A percentile compares a stretch with the other conserved stretches of the same genome.
These are phyloP conservation scores for Zaprionus africanus DNA, from an alignment of 1,140 invertebrate species.

Conservation along the genomic window DNA sequence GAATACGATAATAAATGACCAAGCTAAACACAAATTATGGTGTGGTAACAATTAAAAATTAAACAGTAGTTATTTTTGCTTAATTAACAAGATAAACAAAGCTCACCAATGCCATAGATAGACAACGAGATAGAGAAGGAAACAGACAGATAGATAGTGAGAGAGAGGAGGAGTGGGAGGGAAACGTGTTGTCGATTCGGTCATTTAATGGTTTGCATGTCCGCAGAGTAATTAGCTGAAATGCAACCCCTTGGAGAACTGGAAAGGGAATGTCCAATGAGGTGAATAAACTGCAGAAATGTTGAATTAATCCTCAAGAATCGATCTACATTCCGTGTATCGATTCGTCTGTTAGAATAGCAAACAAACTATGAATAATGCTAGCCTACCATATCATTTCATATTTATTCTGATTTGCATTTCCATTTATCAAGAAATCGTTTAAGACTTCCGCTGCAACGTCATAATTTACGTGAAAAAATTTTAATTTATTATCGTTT, in stretches of 20 bases:
- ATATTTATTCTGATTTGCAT: constrained; percentile 11
- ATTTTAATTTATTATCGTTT: constrained; percentile 40
- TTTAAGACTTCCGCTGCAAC: constrained; percentile 34
- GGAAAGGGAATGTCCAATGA: neutral
- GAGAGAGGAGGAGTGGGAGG: neutral
- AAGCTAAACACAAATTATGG: constrained; percentile 47
- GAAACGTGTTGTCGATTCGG: constrained; percentile 2
- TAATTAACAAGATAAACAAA: constrained; percentile 75
- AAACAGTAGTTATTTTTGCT: constrained; percentile 69
- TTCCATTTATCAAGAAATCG: constrained; percentile 33
- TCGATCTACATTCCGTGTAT: neutral
- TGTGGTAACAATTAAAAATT: constrained; percentile 75
- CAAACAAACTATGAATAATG: neutral
- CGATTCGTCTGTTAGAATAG: neutral
- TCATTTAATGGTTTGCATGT: constrained; percentile 36
- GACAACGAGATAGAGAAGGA: neutral
- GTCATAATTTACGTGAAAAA: constrained; percentile 37
- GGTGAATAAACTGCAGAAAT: constrained; percentile 35
- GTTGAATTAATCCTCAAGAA: too few relatives aligned
- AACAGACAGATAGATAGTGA: neutral
- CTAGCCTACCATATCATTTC: neutral
- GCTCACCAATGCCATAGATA: constrained; percentile 31
- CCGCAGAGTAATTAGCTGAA: constrained; percentile 46
- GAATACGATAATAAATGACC: constrained; percentile 17
- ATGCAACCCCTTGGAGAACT: constrained; percentile 20